phyloP scores from a whole-genome alignment of 53 echinoderm and acorn worm species.

The Temnopleurus reevesii region DNA sequence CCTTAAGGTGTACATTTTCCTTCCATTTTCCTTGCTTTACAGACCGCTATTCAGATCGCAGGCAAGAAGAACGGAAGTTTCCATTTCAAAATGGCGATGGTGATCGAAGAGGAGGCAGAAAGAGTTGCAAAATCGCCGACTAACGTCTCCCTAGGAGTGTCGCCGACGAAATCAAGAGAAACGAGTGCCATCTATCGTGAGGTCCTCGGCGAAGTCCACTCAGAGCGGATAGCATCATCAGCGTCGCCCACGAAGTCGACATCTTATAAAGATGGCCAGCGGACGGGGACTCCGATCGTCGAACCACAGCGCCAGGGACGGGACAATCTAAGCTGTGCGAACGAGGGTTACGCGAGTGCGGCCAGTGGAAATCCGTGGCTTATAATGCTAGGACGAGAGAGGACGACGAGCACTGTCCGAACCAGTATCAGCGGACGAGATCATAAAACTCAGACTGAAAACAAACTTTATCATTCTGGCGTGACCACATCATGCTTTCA shows the following conservation, averaged over 20 bases:
- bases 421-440: neutral
- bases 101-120: constrained; percentile 54
- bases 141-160: neutral
- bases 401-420: constrained; percentile 36
- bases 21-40: neutral
- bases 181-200: constrained; percentile 61
- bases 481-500: constrained; percentile 45
- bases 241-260: neutral
- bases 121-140: neutral
- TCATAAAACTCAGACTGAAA: neutral
- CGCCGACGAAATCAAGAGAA: neutral
- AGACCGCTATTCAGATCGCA: constrained; percentile 79
- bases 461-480: constrained; percentile 9
- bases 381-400: constrained; percentile 53
- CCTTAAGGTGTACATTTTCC: too few species aligned
- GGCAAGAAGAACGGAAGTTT: constrained; percentile 79
- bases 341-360: constrained; percentile 25
- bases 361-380: constrained; percentile 71
- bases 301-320: neutral
- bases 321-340: neutral
- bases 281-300: neutral
- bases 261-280: constrained; percentile 21
- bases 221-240: neutral
- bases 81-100: constrained; percentile 85
- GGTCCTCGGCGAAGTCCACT: constrained; percentile 8